Evolutionary conservation across 2,113 vertebrate species (phyloP), one percentile per base, ranked within the genome.

Genomic region (Ictalurus punctatus): DNA sequence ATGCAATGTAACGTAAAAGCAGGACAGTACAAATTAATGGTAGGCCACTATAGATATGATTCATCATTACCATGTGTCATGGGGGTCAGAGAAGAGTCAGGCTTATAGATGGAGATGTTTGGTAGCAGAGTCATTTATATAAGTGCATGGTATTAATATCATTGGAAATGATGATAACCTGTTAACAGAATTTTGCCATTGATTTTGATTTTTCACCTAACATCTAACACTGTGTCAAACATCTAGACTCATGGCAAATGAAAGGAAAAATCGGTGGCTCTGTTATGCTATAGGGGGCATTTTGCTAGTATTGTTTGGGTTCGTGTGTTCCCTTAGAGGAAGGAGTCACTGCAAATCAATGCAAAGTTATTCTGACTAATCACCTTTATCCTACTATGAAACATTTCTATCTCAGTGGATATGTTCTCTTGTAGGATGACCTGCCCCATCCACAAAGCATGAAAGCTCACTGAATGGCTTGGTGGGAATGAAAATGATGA

Each of bases 11-110:
- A 30, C 71, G 48, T 81, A 81, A 23, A 87, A 56, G 86, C 48
- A 21, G 58, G 63, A 30, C n/a, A 9, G 40, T 89, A 91, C 91
- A 69, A 80, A 81, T 87, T 81, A 87, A 87, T 69, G 40, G 86
- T 67, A 27, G n/a, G 59, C 76, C 59, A 34, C 67, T 71, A 67
- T 87, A 63, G 61, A 82, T 81, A 65, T 69, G 34, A 87, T 16
- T 81, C 44, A 67, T 65, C 48, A 65, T 79, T 34, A 83, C 30
- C 40, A 25, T 25, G 44, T 52, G 86, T 37, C 44, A 56, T 37
- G n/a, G 40, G 54, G 86, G 13, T 81, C 76, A 56, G 85, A 3
- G 23, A n/a, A 67, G 40, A 52, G 61, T 69, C 30, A 56, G 44
- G 61, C 27, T 78, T 44, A 59, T 59, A 56, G 54, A 59, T 76